These are phyloP conservation scores for Trachymyrmex septentrionalis DNA, from an alignment of 1,140 invertebrate species.

Conservation along the genomic window DNA sequence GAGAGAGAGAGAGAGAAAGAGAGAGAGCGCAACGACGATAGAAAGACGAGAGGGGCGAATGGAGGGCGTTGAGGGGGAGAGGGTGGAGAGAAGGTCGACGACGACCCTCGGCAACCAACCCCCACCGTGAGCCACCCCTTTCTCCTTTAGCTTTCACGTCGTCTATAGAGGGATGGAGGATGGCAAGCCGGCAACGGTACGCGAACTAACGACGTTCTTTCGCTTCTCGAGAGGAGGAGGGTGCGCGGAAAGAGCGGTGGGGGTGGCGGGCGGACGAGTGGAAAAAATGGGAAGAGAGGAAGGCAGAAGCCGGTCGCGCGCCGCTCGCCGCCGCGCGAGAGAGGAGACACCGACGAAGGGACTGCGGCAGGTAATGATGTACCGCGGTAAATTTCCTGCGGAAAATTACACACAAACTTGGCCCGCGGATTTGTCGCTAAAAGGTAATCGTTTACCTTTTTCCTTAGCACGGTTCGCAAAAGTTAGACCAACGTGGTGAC, in stretches of 20 bases:
- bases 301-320: conserved; percentile 61
- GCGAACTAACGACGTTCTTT: conserved; percentile 84
- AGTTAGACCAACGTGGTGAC: neutral
- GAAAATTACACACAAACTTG: conserved; percentile 75
- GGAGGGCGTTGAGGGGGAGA: conserved; percentile 26
- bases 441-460: conserved; percentile 63
- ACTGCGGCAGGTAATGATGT: conserved; percentile 77
- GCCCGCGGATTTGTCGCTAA: conserved; percentile 63
- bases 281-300: conserved; percentile 49
- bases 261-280: conserved; percentile 58
- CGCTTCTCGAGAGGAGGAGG: conserved; percentile 73
- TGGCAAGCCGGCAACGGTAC: conserved; percentile 71
- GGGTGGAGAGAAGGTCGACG: conserved; percentile 72
- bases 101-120: conserved; percentile 82
- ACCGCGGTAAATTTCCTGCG: conserved; percentile 77
- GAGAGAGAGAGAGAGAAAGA: conserved; percentile 17
- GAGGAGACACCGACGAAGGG: conserved; percentile 68
- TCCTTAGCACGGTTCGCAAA: conserved; percentile 7
- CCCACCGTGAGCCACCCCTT: conserved; percentile 79
- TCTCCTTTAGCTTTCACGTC: conserved; percentile 81
- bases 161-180: conserved; percentile 76
- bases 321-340: conserved; percentile 30
- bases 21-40: conserved; percentile 29
- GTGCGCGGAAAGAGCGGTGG: conserved; percentile 33
- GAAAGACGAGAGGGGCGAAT: conserved; percentile 20